Conservation (phyloP, 2,888 invertebrate genomes). For the Meliscaeva auricollis region DNA sequence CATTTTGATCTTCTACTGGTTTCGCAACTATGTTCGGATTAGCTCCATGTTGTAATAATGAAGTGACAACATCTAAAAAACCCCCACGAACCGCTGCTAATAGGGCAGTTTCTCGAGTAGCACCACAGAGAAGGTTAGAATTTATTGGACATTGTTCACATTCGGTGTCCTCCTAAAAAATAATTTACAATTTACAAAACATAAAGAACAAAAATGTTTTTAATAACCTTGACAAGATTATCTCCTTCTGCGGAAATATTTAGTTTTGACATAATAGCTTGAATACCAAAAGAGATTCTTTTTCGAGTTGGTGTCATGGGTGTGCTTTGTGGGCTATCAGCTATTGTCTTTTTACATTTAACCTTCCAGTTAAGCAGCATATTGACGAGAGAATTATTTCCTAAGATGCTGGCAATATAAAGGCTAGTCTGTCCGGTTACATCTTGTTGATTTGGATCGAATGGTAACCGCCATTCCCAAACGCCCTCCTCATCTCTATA, state of each 20-base stretch:
- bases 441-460: constrained; percentile 96
- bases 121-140: constrained; percentile 90
- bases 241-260: constrained; percentile 87
- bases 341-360: constrained; percentile 84
- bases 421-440: constrained; percentile 95
- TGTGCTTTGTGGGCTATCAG: constrained; percentile 80
- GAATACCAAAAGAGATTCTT: constrained; percentile 94
- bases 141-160: constrained; percentile 88
- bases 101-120: constrained; percentile 92
- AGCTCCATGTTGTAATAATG: constrained; percentile 91
- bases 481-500: constrained; percentile 90
- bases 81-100: constrained; percentile 92
- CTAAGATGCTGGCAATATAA: constrained; percentile 94
- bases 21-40: constrained; percentile 90
- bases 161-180: constrained; percentile 77
- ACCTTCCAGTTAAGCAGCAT: constrained; percentile 90
- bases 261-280: constrained; percentile 93
- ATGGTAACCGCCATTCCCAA: constrained; percentile 94
- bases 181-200: not conserved
- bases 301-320: constrained; percentile 86
- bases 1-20: constrained; percentile 83
- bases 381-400: constrained; percentile 91
- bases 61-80: constrained; percentile 89
- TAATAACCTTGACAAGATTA: constrained; percentile 82
- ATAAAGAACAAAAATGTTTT: not conserved